phyloP scores from a whole-genome alignment of 2,113 vertebrate species.

The Aythya baeri region DNA sequence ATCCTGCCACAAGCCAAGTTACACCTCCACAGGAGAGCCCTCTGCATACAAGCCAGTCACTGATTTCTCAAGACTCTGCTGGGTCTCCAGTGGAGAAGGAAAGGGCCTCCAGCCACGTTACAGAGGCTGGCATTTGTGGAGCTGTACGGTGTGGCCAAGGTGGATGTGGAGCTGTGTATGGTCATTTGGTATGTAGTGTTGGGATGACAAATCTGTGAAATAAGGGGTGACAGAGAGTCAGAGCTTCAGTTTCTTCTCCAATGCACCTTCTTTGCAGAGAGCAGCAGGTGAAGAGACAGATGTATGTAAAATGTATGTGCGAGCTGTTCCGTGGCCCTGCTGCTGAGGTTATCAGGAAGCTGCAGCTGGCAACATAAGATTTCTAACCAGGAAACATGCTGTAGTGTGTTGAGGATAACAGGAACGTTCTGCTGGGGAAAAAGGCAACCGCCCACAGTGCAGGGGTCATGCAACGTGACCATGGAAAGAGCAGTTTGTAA shows the following conservation, averaged over 20 bases:
- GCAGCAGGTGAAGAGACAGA: not conserved
- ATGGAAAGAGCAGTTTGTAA: not conserved
- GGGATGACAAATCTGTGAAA: not conserved
- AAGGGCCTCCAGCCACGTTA: not conserved
- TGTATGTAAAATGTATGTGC: not conserved
- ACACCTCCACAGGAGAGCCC: not conserved
- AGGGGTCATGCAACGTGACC: not conserved
- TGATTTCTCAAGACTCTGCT: not conserved
- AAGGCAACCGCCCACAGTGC: not conserved
- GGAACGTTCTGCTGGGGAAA: not conserved
- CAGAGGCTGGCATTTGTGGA: not conserved
- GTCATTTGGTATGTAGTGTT: not conserved
- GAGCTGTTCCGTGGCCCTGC: not conserved
- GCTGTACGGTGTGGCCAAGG: not conserved
- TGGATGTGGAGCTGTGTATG: not conserved
- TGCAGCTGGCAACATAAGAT: not conserved
- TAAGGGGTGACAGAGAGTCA: not conserved
- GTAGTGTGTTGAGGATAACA: constrained; percentile 1
- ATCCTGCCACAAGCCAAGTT: not conserved
- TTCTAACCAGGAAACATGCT: not conserved
- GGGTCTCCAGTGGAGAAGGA: not conserved
- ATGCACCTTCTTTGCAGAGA: not conserved
- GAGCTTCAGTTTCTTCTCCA: not conserved
- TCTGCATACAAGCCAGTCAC: not conserved
- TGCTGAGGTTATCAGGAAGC: constrained; percentile 5